Base-by-base conservation (phyloP, 2,888 invertebrate genomes). In the Heliconius aoede region DNA sequence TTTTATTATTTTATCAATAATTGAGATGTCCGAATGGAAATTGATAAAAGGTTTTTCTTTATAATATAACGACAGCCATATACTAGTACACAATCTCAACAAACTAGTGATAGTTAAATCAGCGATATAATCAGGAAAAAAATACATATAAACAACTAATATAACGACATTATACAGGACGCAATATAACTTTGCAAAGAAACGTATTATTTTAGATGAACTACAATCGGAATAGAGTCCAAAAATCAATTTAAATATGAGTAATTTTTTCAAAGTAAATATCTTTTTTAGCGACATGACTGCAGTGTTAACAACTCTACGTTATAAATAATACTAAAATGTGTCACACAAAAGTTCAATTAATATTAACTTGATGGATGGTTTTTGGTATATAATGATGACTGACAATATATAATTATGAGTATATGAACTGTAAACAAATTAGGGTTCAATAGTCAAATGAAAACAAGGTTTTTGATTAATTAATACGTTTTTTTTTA, bases 1-100 rank as follows among this genome's bases (percentile, higher is more conserved):
- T 40, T 65, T 65, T 36, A 65, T 65, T 15, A 65, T 65, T 65
- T 65, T 61, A 26, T 72, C 72, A 60, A 72, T 40, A 60, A 46
- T 61, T n/a, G 21, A 26, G 9, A 72, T 32, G 40, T 72, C 61
- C 26, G 61, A 61, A 72, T 72, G 18, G 21, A 72, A 72, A 9
- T 72, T 28, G 21, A 61, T 61, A 11, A 58, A 40, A 61, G 21
- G 40, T 60, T 61, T 61, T 28, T 61, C 21, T 46, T 72, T 61
- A 24, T 24, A 65, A 40, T 7, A 65, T 40, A 65, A 40, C 8
- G 65, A 24, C 3, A 40, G 24, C 15, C 13, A 36, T 40, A 65
- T 32, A 65, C 40, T 65, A 36, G 15, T 26, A 40, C 65, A 65
- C 15, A 65, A 5, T 36, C 24, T 65, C 36, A 65, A 24, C 15